A percentile compares a stretch with the other conserved stretches of the same genome.
Conservation (phyloP, 35 echinoderm and acorn worm genomes). For the Lytechinus pictus region DNA sequence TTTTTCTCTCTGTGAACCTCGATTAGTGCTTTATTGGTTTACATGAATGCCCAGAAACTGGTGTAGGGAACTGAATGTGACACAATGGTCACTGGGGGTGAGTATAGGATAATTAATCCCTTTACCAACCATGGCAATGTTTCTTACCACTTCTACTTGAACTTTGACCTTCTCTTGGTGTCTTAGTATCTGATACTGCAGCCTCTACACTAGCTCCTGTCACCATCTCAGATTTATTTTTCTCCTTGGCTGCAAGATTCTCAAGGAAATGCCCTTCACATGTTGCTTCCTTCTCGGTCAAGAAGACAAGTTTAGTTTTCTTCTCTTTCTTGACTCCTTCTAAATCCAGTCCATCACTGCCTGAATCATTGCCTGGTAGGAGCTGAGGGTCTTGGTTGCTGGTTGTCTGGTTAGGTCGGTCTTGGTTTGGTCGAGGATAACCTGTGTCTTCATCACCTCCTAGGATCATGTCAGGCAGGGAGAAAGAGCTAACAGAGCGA, state of each 20-base stretch:
- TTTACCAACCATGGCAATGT: neutral
- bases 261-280: conserved; percentile 77
- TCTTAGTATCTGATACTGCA: neutral
- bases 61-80: too few species aligned
- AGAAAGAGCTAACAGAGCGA: conserved; percentile 15
- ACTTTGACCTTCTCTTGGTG: neutral
- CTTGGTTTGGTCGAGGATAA: neutral
- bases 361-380: neutral
- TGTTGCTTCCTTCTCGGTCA: conserved; percentile 79
- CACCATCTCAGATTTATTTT: conserved; percentile 17
- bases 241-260: conserved; percentile 53
- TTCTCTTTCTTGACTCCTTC: conserved; percentile 9
- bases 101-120: too few species aligned
- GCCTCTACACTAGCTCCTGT: conserved; percentile 62
- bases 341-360: neutral
- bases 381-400: neutral
- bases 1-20: too few species aligned
- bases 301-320: conserved; percentile 61
- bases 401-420: neutral
- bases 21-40: too few species aligned
- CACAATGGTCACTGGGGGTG: too few species aligned
- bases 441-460: neutral
- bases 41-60: too few species aligned
- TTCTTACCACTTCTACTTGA: conserved; percentile 45
- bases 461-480: neutral